Conservation (phyloP, 2,888 invertebrate genomes). For the Rhaphigaster nebulosa region DNA sequence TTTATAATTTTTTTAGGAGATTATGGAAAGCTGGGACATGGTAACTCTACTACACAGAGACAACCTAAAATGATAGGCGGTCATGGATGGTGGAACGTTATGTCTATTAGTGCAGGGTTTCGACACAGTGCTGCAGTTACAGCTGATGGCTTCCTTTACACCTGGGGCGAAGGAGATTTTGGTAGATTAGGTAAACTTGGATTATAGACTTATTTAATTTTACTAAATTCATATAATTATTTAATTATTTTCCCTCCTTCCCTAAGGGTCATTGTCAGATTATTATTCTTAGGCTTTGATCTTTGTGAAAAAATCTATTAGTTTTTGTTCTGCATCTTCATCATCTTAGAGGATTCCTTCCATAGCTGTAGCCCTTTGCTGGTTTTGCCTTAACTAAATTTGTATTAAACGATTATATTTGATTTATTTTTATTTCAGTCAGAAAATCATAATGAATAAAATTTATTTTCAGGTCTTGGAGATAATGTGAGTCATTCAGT, state of each 20-base stretch:
- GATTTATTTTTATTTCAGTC: not conserved
- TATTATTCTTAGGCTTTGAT: not conserved
- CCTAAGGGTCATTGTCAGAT: not conserved
- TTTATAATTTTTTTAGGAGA: constrained; percentile 71
- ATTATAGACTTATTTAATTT: too few relatives aligned
- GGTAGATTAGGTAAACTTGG: constrained; percentile 69
- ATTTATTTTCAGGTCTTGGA: constrained; percentile 72
- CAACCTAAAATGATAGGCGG: constrained; percentile 73
- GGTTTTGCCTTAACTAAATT: too few relatives aligned
- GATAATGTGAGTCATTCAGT: constrained; percentile 73
- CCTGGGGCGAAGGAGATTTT: constrained; percentile 75
- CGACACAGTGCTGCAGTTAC: constrained; percentile 74
- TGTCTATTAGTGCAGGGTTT: constrained; percentile 73
- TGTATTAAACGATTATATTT: too few relatives aligned
- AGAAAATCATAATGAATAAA: not conserved
- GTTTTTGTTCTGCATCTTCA: not conserved
- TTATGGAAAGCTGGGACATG: constrained; percentile 74
- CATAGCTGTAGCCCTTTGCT: not conserved
- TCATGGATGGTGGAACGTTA: constrained; percentile 70
- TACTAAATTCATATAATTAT: too few relatives aligned
- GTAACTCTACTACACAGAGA: constrained; percentile 72
- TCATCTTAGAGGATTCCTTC: not conserved
- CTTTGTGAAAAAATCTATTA: not conserved
- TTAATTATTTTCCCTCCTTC: not conserved
- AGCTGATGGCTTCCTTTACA: constrained; percentile 72